Conservation (phyloP, 2,888 invertebrate species). For the Stictocephala bisonia region DNA sequence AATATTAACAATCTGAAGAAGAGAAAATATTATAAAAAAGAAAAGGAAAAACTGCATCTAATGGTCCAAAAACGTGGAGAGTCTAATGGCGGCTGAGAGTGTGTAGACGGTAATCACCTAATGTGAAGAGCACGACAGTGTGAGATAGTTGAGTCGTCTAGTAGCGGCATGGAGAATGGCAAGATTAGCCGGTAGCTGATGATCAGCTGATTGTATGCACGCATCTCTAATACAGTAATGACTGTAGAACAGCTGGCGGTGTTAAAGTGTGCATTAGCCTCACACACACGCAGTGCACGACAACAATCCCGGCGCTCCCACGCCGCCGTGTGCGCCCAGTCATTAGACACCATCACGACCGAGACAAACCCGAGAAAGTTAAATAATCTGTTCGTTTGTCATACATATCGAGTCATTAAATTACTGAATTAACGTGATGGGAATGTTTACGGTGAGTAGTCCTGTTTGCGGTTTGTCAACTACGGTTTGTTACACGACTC, state of each 20-base stretch:
- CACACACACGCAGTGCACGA: background rate
- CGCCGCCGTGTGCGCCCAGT: too few species aligned
- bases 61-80: too few species aligned
- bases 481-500: slow-evolving; percentile 23
- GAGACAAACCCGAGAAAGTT: slow-evolving; percentile 41
- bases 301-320: slow-evolving; percentile 23
- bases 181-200: slow-evolving; percentile 29
- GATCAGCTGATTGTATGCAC: slow-evolving; percentile 35
- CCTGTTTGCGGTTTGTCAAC: slow-evolving; percentile 32
- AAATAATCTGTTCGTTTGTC: slow-evolving; percentile 40
- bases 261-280: slow-evolving; percentile 30
- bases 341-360: slow-evolving; percentile 33
- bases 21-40: too few species aligned
- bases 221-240: slow-evolving; percentile 37
- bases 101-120: too few species aligned
- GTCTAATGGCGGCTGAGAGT: too few species aligned
- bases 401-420: slow-evolving; percentile 41
- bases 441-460: slow-evolving; percentile 15
- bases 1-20: too few species aligned
- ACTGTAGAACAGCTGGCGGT: background rate
- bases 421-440: slow-evolving; percentile 31
- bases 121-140: slow-evolving; percentile 12
- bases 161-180: slow-evolving; percentile 7
- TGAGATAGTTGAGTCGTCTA: slow-evolving; percentile 26
- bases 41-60: too few species aligned